A percentile compares a stretch with the other conserved stretches of the same genome.
These are phyloP conservation scores for Aphelinus atriplicis DNA, from an alignment of 1,140 invertebrate species.

Conservation along the genomic window DNA sequence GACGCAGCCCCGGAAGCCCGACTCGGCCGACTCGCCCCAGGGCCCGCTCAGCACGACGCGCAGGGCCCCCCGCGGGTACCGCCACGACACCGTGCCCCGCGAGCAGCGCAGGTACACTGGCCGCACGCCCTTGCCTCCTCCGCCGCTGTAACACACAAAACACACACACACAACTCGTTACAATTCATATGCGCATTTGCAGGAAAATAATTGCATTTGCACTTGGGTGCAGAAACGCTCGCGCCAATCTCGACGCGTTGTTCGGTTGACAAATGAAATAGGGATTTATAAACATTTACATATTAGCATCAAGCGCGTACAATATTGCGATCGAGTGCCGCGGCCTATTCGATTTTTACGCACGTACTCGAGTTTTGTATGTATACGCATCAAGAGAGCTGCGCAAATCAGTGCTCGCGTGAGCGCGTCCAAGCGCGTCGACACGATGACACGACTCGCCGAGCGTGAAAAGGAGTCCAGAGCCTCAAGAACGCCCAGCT, in stretches of 20 bases:
- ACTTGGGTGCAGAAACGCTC: too few relatives aligned
- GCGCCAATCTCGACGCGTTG: too few relatives aligned
- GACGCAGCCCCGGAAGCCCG: conserved; percentile 78
- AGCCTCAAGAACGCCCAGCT: neutral
- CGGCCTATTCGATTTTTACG: too few relatives aligned
- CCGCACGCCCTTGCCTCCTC: conserved; percentile 72
- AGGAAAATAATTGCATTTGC: too few relatives aligned
- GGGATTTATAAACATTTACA: too few relatives aligned
- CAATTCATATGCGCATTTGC: too few relatives aligned
- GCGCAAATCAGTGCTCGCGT: neutral
- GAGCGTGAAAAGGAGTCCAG: conserved; percentile 26
- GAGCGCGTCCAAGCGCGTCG: neutral
- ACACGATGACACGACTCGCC: conserved; percentile 3
- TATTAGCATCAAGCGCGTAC: too few relatives aligned
- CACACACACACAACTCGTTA: neutral
- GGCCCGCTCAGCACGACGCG: conserved; percentile 70
- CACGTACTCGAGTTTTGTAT: too few relatives aligned
- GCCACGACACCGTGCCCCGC: conserved; percentile 76
- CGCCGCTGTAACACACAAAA: conserved; percentile 51
- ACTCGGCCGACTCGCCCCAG: conserved; percentile 66
- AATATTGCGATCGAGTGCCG: too few relatives aligned
- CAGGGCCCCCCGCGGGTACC: conserved; percentile 79
- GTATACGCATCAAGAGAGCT: too few relatives aligned
- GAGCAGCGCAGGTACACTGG: conserved; percentile 82
- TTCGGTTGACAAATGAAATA: too few relatives aligned